Evolutionary conservation across 2,888 invertebrate species (phyloP).

Genomic region (Anarsia innoxiella): DNA sequence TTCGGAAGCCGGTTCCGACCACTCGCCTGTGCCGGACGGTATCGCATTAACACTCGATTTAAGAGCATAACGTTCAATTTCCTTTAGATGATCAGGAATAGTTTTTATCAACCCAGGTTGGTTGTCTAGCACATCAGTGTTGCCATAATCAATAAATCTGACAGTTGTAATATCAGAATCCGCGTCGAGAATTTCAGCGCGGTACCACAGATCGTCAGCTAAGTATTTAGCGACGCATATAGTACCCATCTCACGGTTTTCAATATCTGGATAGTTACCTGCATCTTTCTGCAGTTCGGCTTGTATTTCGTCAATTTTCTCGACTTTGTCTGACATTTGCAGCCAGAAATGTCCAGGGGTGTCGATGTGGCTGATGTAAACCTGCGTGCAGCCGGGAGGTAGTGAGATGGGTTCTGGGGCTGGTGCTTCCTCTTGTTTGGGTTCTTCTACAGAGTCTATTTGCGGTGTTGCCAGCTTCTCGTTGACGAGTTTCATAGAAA

Average conservation of each 20-base stretch:
- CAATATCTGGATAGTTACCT: constrained; percentile 65
- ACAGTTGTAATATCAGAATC: constrained; percentile 84
- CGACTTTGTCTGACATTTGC: constrained; percentile 75
- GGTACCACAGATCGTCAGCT: constrained; percentile 92
- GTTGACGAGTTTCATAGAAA: constrained; percentile 63
- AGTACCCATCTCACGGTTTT: constrained; percentile 75
- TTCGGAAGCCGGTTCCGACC: constrained; percentile 78
- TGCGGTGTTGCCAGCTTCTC: constrained; percentile 55
- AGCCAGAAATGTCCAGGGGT: constrained; percentile 85
- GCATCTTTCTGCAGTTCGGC: constrained; percentile 78
- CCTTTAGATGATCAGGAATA: constrained; percentile 75
- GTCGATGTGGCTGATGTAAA: constrained; percentile 82
- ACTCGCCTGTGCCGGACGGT: constrained; percentile 77
- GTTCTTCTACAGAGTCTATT: constrained; percentile 28
- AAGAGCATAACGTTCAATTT: constrained; percentile 72
- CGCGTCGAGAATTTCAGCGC: constrained; percentile 89
- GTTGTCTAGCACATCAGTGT: constrained; percentile 83
- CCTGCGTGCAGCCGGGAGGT: constrained; percentile 58
- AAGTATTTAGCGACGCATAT: constrained; percentile 86
- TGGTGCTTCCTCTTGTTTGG: constrained; percentile 29
- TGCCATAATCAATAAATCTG: constrained; percentile 86
- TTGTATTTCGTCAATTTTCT: constrained; percentile 76
- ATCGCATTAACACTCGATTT: constrained; percentile 81
- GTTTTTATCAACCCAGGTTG: constrained; percentile 75
- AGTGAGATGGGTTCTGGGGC: constrained; percentile 41